Evolutionary conservation across 1,140 invertebrate genomes (phyloP).

Genomic region (Bursaphelenchus mucronatus): DNA sequence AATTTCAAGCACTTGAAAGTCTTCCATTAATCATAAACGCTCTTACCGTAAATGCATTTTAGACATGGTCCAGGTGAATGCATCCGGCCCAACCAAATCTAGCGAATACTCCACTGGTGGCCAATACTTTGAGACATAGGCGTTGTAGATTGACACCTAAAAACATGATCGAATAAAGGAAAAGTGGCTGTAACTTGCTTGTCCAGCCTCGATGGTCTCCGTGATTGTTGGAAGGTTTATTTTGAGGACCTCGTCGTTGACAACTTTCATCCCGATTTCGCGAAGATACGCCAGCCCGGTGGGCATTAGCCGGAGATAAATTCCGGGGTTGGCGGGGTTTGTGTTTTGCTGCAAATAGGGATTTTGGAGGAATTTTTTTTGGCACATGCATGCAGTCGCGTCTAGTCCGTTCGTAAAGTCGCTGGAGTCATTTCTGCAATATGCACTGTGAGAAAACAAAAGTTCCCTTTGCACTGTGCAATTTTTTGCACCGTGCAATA

Average conservation of each 20-base stretch:
- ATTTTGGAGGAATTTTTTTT: constrained; percentile 5
- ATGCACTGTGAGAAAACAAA: too few species aligned
- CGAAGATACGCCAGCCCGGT: constrained; percentile 58
- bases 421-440: too few species aligned
- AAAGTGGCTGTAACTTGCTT: constrained; percentile 37
- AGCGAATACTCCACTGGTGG: constrained; percentile 56
- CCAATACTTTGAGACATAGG: constrained; percentile 60
- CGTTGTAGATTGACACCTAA: constrained; percentile 58
- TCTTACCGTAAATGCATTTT: constrained; percentile 57
- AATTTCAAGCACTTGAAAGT: too few species aligned
- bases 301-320: constrained; percentile 56
- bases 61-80: constrained; percentile 59
- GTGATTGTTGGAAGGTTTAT: constrained; percentile 58
- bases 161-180: constrained; percentile 24
- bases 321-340: constrained; percentile 53
- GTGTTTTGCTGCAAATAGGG: constrained; percentile 57
- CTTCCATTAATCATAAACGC: too few species aligned
- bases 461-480: too few species aligned
- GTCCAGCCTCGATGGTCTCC: constrained; percentile 56
- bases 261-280: constrained; percentile 60
- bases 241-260: constrained; percentile 59
- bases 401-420: too few species aligned
- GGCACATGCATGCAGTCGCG: too few species aligned
- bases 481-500: too few species aligned
- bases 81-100: constrained; percentile 54